These are phyloP conservation scores for Andricus grossulariae DNA, from an alignment of 1,140 invertebrate genomes.

Conservation along the genomic window DNA sequence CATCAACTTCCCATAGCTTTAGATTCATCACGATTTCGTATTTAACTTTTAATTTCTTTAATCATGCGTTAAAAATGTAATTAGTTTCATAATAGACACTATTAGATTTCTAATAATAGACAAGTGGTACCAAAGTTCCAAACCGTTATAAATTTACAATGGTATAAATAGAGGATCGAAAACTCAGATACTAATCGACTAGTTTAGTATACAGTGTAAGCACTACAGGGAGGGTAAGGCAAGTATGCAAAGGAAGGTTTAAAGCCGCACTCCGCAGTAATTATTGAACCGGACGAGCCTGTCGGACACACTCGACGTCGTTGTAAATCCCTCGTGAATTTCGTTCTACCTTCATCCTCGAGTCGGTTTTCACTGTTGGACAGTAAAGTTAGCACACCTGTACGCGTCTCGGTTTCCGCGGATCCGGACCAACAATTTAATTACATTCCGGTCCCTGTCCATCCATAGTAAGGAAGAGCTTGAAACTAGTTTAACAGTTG, in stretches of 20 bases:
- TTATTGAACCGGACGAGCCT: constrained; percentile 35
- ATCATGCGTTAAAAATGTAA: no score
- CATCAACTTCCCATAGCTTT: no score
- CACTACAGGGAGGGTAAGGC: neutral
- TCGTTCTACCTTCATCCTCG: neutral
- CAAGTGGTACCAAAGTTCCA: no score
- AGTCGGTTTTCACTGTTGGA: constrained; percentile 19
- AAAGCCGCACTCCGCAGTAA: constrained; percentile 1
- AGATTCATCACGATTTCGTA: no score
- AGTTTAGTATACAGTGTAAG: no score
- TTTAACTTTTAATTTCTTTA: no score
- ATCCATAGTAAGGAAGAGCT: neutral
- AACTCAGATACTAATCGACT: no score
- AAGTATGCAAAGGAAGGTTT: constrained; percentile 5
- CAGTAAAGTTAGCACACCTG: constrained; percentile 37
- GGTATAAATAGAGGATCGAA: no score
- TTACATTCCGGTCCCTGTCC: constrained; percentile 27
- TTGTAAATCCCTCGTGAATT: constrained; percentile 35
- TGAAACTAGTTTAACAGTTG: constrained; percentile 29
- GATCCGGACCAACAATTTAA: constrained; percentile 1
- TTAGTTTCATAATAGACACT: no score
- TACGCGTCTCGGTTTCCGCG: neutral
- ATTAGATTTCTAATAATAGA: no score
- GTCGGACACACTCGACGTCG: constrained; percentile 28
- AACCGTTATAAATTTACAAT: no score